A percentile compares a stretch with the other conserved stretches of the same genome.
Evolutionary conservation across 2,113 vertebrate genomes (phyloP).

Genomic region (Aramus guarauna): DNA sequence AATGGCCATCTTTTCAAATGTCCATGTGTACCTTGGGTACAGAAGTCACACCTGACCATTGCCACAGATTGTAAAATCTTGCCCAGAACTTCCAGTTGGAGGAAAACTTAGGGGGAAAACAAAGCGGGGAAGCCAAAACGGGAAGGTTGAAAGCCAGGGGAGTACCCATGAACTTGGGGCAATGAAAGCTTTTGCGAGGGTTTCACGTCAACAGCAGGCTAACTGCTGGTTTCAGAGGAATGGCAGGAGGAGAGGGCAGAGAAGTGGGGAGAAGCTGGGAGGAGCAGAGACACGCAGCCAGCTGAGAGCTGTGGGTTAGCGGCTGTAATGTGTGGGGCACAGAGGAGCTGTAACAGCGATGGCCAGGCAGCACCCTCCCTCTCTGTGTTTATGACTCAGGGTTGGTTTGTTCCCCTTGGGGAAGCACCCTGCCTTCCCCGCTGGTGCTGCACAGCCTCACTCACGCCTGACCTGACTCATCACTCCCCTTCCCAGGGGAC

Average conservation of each 20-base stretch:
- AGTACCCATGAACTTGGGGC: not conserved
- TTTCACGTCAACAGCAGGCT: not conserved
- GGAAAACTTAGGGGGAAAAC: not conserved
- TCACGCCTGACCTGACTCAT: not conserved
- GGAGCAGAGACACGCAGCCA: not conserved
- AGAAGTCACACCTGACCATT: not conserved
- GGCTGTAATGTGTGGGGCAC: not conserved
- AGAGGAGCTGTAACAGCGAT: not conserved
- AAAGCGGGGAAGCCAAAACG: not conserved
- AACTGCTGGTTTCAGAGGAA: not conserved
- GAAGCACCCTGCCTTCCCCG: not conserved
- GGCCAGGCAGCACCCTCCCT: not conserved
- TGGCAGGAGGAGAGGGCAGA: not conserved
- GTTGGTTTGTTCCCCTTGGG: not conserved
- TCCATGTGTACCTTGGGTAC: not conserved
- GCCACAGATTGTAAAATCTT: not conserved
- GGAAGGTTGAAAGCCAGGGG: not conserved
- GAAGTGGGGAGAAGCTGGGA: not conserved
- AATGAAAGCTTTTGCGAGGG: not conserved
- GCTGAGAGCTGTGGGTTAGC: not conserved
- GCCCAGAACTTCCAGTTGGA: not conserved
- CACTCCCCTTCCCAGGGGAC: not conserved
- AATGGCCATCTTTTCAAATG: not conserved
- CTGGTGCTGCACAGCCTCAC: not conserved
- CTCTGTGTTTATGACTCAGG: not conserved